Conservation (phyloP, 2,797 vertebrate genomes). For the Rhinella marina region DNA sequence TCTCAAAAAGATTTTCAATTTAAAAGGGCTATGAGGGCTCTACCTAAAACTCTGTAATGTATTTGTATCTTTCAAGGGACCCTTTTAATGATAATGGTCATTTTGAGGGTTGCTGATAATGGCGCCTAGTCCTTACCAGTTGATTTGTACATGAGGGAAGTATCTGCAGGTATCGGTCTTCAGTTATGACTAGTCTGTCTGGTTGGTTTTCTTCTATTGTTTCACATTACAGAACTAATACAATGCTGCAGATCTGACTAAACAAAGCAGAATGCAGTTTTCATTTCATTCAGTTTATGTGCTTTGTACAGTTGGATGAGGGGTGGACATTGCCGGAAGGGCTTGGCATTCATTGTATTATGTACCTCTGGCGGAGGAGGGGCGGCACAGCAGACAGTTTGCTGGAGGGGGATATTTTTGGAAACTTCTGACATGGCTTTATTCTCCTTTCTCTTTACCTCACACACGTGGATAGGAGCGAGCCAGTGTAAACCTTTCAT, state of each 20-base stretch:
- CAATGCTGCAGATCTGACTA: not conserved
- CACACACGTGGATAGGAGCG: not conserved
- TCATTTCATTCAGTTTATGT: not conserved
- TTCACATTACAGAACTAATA: not conserved
- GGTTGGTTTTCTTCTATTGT: not conserved
- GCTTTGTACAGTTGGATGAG: not conserved
- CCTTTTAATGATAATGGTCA: too few species aligned
- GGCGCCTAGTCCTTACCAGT: not conserved
- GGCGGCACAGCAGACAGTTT: not conserved
- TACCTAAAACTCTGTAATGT: too few species aligned
- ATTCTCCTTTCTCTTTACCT: not conserved
- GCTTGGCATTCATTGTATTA: slow-evolving; percentile 8
- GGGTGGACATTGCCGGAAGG: not conserved
- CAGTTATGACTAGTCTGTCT: not conserved
- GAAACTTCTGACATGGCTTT: not conserved
- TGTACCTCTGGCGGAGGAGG: slow-evolving; percentile 18
- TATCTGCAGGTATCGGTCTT: not conserved
- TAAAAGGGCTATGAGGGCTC: too few species aligned
- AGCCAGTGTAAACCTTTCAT: not conserved
- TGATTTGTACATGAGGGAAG: not conserved
- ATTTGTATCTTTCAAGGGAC: too few species aligned
- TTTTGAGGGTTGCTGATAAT: not conserved
- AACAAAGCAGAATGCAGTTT: not conserved
- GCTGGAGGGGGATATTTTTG: slow-evolving; percentile 15
- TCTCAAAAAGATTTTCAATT: too few species aligned